phyloP scores from a whole-genome alignment of 2,888 invertebrate genomes.

The Acheta domesticus region DNA sequence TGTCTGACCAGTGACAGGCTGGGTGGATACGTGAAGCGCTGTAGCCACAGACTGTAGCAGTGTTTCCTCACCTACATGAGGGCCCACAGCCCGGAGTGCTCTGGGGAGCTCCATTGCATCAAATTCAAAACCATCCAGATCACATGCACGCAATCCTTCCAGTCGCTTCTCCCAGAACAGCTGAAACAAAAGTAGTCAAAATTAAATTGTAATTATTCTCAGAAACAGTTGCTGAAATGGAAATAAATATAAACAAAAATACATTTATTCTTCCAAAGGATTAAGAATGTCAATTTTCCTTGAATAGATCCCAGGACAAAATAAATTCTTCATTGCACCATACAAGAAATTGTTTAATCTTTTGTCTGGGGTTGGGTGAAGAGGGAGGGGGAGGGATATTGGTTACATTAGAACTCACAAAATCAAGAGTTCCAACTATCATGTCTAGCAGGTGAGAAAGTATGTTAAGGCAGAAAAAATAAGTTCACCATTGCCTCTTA shows the following conservation, averaged over 20 bases:
- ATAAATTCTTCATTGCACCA: too few relatives aligned
- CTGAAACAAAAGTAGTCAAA: conserved; percentile 43
- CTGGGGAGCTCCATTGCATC: conserved; percentile 82
- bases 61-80: conserved; percentile 82
- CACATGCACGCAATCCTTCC: conserved; percentile 81
- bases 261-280: not conserved
- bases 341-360: too few relatives aligned
- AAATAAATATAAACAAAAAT: not conserved
- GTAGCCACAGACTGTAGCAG: conserved; percentile 91
- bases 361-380: too few relatives aligned
- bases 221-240: not conserved
- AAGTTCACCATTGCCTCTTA: too few relatives aligned
- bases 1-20: conserved; percentile 86
- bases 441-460: too few relatives aligned
- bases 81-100: conserved; percentile 76
- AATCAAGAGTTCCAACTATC: too few relatives aligned
- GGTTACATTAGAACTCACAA: too few relatives aligned
- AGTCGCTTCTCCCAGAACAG: conserved; percentile 58
- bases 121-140: conserved; percentile 77
- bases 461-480: too few relatives aligned
- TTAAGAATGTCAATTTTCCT: too few relatives aligned
- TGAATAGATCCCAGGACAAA: too few relatives aligned
- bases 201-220: not conserved
- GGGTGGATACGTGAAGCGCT: conserved; percentile 84
- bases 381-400: too few relatives aligned